These are phyloP conservation scores for Phyllostomus hastatus DNA, from an alignment of 2,113 vertebrate species.

Conservation along the genomic window DNA sequence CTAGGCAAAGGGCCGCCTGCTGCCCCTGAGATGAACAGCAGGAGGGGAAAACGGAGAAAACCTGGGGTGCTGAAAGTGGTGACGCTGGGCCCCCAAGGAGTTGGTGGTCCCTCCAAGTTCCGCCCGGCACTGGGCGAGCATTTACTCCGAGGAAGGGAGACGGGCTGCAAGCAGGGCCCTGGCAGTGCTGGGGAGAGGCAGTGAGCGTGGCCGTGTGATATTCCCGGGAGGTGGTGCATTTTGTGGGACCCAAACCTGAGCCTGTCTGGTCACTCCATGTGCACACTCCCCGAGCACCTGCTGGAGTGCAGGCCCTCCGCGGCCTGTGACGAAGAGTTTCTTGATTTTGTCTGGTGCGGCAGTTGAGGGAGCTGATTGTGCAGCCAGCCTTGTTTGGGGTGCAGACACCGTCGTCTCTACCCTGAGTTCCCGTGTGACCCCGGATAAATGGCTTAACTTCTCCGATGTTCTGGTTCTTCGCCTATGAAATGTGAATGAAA, in stretches of 20 bases:
- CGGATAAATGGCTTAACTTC: background rate
- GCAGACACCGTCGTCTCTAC: background rate
- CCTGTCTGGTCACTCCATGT: background rate
- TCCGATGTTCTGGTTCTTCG: background rate
- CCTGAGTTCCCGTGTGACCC: background rate
- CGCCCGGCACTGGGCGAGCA: accelerated
- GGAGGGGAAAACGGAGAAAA: too few relatives aligned
- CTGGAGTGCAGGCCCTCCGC: too few relatives aligned
- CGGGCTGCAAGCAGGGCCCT: too few relatives aligned
- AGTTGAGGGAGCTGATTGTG: background rate
- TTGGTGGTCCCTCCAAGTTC: background rate
- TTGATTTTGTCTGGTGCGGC: background rate
- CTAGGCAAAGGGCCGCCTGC: background rate
- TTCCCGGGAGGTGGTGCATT: accelerated
- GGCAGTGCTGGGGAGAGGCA: background rate
- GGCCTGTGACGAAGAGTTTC: accelerated
- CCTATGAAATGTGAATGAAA: background rate
- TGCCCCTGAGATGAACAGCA: background rate
- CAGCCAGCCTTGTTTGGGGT: background rate
- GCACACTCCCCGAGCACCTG: background rate
- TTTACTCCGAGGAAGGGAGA: background rate
- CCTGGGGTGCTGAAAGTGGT: background rate
- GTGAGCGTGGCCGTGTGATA: background rate
- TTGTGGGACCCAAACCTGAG: background rate
- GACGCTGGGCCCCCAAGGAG: accelerated